Conservation (phyloP, 2,113 vertebrate genomes). For the Dasypus novemcinctus region DNA sequence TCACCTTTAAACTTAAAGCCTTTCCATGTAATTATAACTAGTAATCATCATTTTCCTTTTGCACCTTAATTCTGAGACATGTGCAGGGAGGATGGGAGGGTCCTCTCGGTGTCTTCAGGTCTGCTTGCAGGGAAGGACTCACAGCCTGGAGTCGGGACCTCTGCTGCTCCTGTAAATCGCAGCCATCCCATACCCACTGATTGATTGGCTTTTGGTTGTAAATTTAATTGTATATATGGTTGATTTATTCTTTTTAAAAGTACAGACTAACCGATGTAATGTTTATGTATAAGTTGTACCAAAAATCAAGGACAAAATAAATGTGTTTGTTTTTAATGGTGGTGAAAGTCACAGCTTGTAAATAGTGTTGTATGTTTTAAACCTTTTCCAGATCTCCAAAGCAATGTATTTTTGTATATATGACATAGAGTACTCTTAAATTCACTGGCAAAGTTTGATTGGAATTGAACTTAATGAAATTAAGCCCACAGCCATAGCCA, state of each 20-base stretch:
- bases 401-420: conserved; percentile 79
- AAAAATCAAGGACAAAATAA: conserved; percentile 79
- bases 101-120: not conserved
- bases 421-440: conserved; percentile 45
- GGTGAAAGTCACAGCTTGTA: conserved; percentile 76
- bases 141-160: not conserved
- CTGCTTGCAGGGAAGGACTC: not conserved
- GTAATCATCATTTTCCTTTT: conserved; percentile 55
- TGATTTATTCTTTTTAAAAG: conserved; percentile 85
- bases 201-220: conserved; percentile 83
- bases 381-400: conserved; percentile 75
- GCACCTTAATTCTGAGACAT: conserved; percentile 68
- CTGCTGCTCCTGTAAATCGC: conserved; percentile 58
- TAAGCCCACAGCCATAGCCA: not conserved
- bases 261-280: conserved; percentile 78
- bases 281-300: conserved; percentile 81
- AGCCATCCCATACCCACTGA: conserved; percentile 69
- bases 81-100: not conserved
- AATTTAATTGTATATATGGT: conserved; percentile 86
- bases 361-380: conserved; percentile 73
- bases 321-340: conserved; percentile 74
- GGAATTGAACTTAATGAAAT: not conserved
- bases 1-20: conserved; percentile 48
- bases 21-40: conserved; percentile 43
- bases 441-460: conserved; percentile 35